Evolutionary conservation across 2,797 vertebrate genomes (phyloP), one percentile per base, ranked within the genome.

Genomic region (Hoplostethus atlanticus): DNA sequence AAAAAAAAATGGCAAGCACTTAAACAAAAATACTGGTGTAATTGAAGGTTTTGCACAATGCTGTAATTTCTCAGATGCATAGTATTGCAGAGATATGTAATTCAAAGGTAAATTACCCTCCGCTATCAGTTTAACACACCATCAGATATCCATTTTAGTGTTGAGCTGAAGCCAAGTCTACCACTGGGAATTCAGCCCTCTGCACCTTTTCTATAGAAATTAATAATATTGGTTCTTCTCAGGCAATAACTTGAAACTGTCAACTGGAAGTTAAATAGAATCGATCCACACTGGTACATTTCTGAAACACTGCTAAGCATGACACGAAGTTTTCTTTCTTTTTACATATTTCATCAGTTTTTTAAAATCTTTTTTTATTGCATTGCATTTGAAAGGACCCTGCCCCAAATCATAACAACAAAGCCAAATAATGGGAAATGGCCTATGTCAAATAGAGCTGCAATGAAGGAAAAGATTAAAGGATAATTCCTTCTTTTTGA

Each of bases 381-480:
- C 40, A 76, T 68, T 73, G 71, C 64, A 82, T 79, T 76, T 79
- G 47, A 81, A 66, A 74, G 44, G 63, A 73, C 50, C 64, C 51
- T 46, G 65, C 25, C 44, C 56, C 52, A 76, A 63, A 90, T 83
- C 77, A 74, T 54, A 30, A 84, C 60, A 88, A 83, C 70, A 81
- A 81, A 87, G 74, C 46, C 48, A 25, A 25, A 71, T 78, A 72
- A 76, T 81, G 25, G 68, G 56, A 76, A 80, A 53, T 36, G 61
- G 71, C 38, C 46, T 38, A 28, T 73, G 73, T 84, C 73, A 85
- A 87, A 71, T 64, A 54, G 62, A 50, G 6, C 74, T 71, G 64
- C 71, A 76, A 62, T 38, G 15, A 79, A 78, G 52, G 65, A 31
- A 71, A 72, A 79, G 73, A 89, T 86, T 89, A 80, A 82, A 80